phyloP scores from a whole-genome alignment of 2,888 invertebrate species.

The Helleia helle region DNA sequence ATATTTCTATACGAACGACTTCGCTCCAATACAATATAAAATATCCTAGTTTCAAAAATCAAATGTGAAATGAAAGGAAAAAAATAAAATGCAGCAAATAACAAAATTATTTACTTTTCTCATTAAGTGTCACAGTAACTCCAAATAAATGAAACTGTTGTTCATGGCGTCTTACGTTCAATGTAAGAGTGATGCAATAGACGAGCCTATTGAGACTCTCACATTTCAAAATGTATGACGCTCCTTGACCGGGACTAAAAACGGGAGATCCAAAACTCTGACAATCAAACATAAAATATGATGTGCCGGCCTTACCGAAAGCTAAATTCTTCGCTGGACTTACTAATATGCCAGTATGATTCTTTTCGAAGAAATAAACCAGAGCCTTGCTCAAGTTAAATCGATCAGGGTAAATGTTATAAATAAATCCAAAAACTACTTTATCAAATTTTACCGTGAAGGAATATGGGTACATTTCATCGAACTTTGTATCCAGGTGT shows the following conservation, averaged over 20 bases:
- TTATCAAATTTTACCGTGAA: conserved; percentile 74
- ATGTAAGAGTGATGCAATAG: conserved; percentile 76
- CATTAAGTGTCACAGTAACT: conserved; percentile 33
- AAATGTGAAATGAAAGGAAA: too few relatives aligned
- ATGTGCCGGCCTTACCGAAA: conserved; percentile 62
- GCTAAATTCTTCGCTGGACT: conserved; percentile 68
- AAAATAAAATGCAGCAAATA: too few relatives aligned
- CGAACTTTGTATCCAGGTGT: conserved; percentile 70
- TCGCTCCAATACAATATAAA: too few relatives aligned
- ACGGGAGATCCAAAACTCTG: conserved; percentile 76
- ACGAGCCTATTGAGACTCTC: conserved; percentile 74
- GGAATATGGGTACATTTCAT: conserved; percentile 70
- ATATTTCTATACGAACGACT: too few relatives aligned
- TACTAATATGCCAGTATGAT: conserved; percentile 68
- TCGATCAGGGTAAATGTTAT: conserved; percentile 65
- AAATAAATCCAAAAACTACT: conserved; percentile 76
- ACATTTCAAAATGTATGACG: conserved; percentile 75
- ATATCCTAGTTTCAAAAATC: too few relatives aligned
- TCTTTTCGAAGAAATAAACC: conserved; percentile 72
- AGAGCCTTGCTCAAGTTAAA: conserved; percentile 78
- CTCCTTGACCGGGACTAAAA: conserved; percentile 72
- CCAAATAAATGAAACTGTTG: conserved; percentile 68
- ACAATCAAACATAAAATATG: conserved; percentile 81
- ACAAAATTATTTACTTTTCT: conserved; percentile 40
- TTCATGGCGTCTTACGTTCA: conserved; percentile 71